Evolutionary conservation across 2,888 invertebrate genomes (phyloP).

Genomic region (Tigriopus californicus): DNA sequence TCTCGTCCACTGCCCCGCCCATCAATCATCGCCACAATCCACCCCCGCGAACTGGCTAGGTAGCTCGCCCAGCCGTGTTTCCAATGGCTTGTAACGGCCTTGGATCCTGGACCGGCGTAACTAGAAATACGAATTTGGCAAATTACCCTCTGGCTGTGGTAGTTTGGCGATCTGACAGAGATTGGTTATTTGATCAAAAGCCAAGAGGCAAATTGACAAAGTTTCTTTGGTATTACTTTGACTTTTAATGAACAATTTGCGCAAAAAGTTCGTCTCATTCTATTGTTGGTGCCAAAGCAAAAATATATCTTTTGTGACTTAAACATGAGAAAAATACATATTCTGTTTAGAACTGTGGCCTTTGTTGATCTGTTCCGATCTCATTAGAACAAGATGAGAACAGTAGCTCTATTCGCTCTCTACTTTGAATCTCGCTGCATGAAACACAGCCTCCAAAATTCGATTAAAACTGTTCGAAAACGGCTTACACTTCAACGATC

Average conservation of each 20-base stretch:
- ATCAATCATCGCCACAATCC: constrained; percentile 74
- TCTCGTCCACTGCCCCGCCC: constrained; percentile 33
- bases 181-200: too few relatives aligned
- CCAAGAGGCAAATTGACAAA: neutral
- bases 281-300: too few relatives aligned
- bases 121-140: neutral
- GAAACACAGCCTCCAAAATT: neutral
- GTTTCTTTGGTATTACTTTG: neutral
- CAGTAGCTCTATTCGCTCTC: too few relatives aligned
- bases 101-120: constrained; percentile 79
- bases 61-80: constrained; percentile 70
- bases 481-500: constrained; percentile 46
- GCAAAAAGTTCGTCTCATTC: too few relatives aligned
- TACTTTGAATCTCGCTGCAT: too few relatives aligned
- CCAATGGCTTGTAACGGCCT: constrained; percentile 62
- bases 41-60: constrained; percentile 56
- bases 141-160: neutral
- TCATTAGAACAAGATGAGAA: too few relatives aligned
- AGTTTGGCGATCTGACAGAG: neutral
- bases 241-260: neutral
- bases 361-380: too few relatives aligned
- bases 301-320: too few relatives aligned
- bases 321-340: too few relatives aligned
- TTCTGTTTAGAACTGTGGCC: too few relatives aligned
- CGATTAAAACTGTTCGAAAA: neutral